These are phyloP conservation scores for Paratilapia polleni DNA, from an alignment of 2,113 vertebrate genomes.

Conservation along the genomic window DNA sequence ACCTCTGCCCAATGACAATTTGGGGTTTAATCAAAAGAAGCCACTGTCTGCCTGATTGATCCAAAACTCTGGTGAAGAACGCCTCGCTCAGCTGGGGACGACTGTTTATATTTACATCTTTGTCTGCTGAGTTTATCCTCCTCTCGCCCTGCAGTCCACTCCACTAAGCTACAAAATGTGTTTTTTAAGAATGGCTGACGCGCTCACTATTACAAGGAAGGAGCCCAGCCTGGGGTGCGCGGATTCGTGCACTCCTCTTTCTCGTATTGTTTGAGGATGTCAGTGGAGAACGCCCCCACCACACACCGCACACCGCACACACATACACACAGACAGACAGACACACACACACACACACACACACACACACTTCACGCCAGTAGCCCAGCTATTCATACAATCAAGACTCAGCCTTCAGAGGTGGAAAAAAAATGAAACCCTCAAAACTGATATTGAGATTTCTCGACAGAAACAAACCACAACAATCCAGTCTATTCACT, in stretches of 20 bases:
- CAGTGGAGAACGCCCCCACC: conserved; percentile 88
- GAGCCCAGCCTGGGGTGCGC: conserved; percentile 75
- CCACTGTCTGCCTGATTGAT: conserved; percentile 99
- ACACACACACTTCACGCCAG: conserved; percentile 83
- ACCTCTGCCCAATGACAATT: conserved; percentile 99
- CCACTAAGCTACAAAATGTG: conserved; percentile 73
- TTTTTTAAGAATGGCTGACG: conserved; percentile 79
- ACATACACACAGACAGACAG: conserved; percentile 76
- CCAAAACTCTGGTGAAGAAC: conserved; percentile 96
- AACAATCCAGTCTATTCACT: conserved; percentile 27
- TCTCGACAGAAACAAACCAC: conserved; percentile 44
- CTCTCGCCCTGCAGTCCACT: conserved; percentile 84
- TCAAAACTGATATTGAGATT: conserved; percentile 63
- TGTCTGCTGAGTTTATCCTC: conserved; percentile 90
- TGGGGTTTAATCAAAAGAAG: conserved; percentile 99
- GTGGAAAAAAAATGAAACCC: conserved; percentile 73
- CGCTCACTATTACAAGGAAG: conserved; percentile 74
- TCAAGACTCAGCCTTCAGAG: conserved; percentile 57
- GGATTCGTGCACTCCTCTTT: conserved; percentile 88
- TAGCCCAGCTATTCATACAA: conserved; percentile 88
- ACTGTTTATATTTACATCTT: conserved; percentile 98
- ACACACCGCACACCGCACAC: conserved; percentile 65
- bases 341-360: conserved; percentile 71
- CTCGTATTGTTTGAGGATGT: conserved; percentile 92
- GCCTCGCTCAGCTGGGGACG: conserved; percentile 92